Base-by-base conservation (phyloP, 2,888 invertebrate genomes). In the Crematogaster levior region DNA sequence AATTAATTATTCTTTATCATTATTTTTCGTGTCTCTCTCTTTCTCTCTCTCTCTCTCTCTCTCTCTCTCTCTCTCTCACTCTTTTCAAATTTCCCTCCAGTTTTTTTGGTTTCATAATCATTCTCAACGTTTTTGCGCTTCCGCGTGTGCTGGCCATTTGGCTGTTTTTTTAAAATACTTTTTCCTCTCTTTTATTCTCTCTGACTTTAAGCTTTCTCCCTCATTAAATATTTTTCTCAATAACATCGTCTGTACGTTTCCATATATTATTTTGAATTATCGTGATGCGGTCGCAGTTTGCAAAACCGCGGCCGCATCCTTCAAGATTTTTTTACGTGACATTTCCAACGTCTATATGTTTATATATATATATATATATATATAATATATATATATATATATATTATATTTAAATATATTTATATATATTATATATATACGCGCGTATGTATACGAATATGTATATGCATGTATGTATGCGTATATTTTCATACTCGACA, bases 1-100 rank as follows among this genome's bases (percentile, higher is more conserved):
- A 94, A 94, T 93, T 93, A 93, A 94, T 93, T 92, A 91, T 90
- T 91, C 88, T 92, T 91, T 92, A 90, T 90, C 88, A 90, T 89
- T 77, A 89, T 84, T 84, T 84, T 84, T 86, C 70, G 70, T 86
- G 72, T 87, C 81, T 84, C 85, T 88, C 83, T 82, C 81, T 86
- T 53, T 60, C 18, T 73, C 58, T 88, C 87, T 89, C 82, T 82
- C 85, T 86, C 83, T 86, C 81, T 77, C 85, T 81, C 86, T 86
- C 77, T 61, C 46, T 24, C 56, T 81, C 53, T 79, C 70, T 75
- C 65, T 34, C 60, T n/a, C 82, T 18, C 58, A 46, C 56, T 61
- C 61, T 75, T 75, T 53, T 58, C 51, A 21, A 34, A 74, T 15
- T 61, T 61, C 21, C 30, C 63, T 9, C 10, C 37, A 30, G 27